Percentiles rank a stretch among this genome's conserved stretches.
These are phyloP conservation scores for Knipowitschia caucasica DNA, from an alignment of 2,797 vertebrate species.

Conservation along the genomic window DNA sequence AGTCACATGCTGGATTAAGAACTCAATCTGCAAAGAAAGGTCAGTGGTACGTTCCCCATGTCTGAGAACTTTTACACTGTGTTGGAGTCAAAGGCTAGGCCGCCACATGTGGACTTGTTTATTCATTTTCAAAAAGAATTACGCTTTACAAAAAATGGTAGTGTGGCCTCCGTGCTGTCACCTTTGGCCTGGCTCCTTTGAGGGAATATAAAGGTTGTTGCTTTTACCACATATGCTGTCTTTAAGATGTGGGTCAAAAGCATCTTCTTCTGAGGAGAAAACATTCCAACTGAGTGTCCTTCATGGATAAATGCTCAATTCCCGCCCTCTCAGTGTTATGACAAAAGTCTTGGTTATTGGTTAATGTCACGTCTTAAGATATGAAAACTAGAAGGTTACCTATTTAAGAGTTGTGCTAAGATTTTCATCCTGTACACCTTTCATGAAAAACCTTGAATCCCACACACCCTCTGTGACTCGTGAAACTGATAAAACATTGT, in stretches of 20 bases:
- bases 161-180: conserved; percentile 36
- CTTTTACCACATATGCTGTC: conserved; percentile 27
- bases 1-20: conserved; percentile 50
- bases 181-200: conserved; percentile 33
- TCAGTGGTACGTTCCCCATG: conserved; percentile 35
- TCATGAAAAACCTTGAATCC: conserved; percentile 7
- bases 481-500: too few species aligned
- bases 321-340: conserved; percentile 25
- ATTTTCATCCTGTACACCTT: conserved; percentile 3
- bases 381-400: conserved; percentile 42
- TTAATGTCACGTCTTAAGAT: conserved; percentile 23
- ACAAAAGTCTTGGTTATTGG: conserved; percentile 32
- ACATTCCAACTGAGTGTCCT: conserved; percentile 40
- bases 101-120: conserved; percentile 23
- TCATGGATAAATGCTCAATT: conserved; percentile 47
- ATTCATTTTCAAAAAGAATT: conserved; percentile 33
- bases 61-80: conserved; percentile 22
- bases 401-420: conserved; percentile 34
- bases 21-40: conserved; percentile 49
- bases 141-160: conserved; percentile 31
- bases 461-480: background rate
- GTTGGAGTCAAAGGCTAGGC: conserved; percentile 21
- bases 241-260: conserved; percentile 41
- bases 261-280: conserved; percentile 46
- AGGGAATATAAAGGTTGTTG: conserved; percentile 15